Conservation (phyloP, 2,113 vertebrate species). For the Catagonus wagneri region DNA sequence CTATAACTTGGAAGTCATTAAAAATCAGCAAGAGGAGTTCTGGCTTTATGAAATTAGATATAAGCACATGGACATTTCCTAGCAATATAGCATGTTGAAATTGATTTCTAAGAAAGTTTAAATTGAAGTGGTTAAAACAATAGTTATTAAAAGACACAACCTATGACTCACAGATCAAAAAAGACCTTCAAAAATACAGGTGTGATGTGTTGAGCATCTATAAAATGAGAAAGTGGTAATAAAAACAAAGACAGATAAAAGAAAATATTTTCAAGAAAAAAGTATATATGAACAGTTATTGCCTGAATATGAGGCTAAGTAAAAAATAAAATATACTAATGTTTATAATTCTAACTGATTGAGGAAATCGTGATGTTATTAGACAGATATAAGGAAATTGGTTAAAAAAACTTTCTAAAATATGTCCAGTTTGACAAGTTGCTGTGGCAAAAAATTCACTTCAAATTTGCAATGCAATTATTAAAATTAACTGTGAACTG, state of each 20-base stretch:
- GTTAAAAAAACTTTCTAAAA: background rate
- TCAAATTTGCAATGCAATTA: background rate
- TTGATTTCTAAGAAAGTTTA: background rate
- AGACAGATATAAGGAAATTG: background rate
- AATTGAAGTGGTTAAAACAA: background rate
- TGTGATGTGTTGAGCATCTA: background rate
- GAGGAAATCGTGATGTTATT: background rate
- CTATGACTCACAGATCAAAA: background rate
- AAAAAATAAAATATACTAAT: background rate
- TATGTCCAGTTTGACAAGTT: background rate
- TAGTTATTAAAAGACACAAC: background rate
- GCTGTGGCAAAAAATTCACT: background rate
- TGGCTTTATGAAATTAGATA: background rate
- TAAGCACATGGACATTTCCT: background rate
- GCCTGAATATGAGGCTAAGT: background rate
- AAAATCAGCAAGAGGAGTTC: background rate
- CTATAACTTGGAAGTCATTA: background rate
- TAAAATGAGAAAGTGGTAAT: background rate
- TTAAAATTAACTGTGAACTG: background rate
- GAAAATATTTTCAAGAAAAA: background rate
- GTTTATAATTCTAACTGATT: background rate
- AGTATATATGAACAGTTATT: background rate
- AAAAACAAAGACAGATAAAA: background rate
- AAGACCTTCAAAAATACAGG: background rate
- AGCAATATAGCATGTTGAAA: background rate